These are phyloP conservation scores for Tanypteryx hageni DNA, from an alignment of 2,888 invertebrate genomes.

Conservation along the genomic window DNA sequence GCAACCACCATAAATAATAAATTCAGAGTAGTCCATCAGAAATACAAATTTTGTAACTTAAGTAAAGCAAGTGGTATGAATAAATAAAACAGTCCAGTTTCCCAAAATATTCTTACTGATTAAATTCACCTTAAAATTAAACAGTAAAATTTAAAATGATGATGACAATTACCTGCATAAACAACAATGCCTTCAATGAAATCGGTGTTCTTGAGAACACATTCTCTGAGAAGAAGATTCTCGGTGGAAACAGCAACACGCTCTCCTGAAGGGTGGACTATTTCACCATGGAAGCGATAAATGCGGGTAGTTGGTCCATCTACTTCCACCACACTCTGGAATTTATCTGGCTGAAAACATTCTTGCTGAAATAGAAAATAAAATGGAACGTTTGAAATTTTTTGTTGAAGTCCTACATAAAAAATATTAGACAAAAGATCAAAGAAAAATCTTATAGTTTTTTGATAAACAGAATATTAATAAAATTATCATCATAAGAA, in stretches of 20 bases:
- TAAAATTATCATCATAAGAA: too few relatives aligned
- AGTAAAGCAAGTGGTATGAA: too few relatives aligned
- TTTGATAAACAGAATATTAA: not conserved
- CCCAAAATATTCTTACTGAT: not conserved
- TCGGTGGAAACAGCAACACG: conserved; percentile 91
- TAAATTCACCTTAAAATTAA: conserved; percentile 27
- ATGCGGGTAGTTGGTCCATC: conserved; percentile 97
- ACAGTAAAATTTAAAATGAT: not conserved
- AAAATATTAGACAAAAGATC: not conserved
- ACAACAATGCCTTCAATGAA: conserved; percentile 97
- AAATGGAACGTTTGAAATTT: not conserved
- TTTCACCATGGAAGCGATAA: conserved; percentile 94
- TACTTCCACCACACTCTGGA: conserved; percentile 91
- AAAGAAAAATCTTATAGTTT: not conserved
- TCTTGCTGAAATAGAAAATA: conserved; percentile 78
- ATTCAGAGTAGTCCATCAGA: too few relatives aligned
- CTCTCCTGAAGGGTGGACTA: conserved; percentile 87
- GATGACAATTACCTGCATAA: conserved; percentile 84
- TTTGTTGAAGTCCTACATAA: not conserved
- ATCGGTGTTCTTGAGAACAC: conserved; percentile 96
- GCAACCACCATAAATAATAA: too few relatives aligned
- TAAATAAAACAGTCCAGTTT: too few relatives aligned
- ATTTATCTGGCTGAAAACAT: conserved; percentile 87
- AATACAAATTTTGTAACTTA: too few relatives aligned
- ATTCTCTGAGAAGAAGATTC: conserved; percentile 94